phyloP scores from a whole-genome alignment of 2,113 vertebrate genomes.

The Silurus glanis region DNA sequence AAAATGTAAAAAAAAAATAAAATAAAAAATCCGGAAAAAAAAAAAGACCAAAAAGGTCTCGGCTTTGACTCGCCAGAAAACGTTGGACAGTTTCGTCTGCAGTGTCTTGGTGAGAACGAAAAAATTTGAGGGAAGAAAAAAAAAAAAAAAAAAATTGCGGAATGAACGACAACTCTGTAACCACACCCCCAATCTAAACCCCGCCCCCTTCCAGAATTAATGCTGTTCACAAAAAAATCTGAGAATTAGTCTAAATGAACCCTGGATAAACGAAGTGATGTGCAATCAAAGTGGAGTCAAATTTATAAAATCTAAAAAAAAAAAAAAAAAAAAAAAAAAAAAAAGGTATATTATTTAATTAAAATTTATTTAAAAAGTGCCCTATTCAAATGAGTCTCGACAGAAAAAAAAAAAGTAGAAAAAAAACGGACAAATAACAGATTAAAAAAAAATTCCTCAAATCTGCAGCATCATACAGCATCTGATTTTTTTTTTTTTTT shows the following conservation, averaged over 20 bases:
- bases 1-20: not conserved
- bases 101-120: too few relatives aligned
- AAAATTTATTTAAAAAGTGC: conserved; percentile 25
- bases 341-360: not conserved
- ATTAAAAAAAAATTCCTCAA: not conserved
- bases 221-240: not conserved
- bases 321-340: not conserved
- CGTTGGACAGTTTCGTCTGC: too few relatives aligned
- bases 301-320: not conserved
- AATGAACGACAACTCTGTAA: not conserved
- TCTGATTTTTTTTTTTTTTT: not conserved
- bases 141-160: too few relatives aligned
- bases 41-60: not conserved
- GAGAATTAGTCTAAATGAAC: not conserved
- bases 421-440: not conserved
- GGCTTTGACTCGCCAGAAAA: too few relatives aligned
- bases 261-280: conserved; percentile 17
- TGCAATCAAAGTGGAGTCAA: conserved; percentile 30
- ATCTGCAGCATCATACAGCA: conserved; percentile 49
- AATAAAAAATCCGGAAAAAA: too few relatives aligned
- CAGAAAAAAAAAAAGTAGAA: not conserved
- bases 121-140: not conserved
- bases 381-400: conserved; percentile 14
- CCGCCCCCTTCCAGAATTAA: conserved; percentile 7
- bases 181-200: not conserved